phyloP scores from a whole-genome alignment of 2,113 vertebrate genomes.

The Sturnira hondurensis region DNA sequence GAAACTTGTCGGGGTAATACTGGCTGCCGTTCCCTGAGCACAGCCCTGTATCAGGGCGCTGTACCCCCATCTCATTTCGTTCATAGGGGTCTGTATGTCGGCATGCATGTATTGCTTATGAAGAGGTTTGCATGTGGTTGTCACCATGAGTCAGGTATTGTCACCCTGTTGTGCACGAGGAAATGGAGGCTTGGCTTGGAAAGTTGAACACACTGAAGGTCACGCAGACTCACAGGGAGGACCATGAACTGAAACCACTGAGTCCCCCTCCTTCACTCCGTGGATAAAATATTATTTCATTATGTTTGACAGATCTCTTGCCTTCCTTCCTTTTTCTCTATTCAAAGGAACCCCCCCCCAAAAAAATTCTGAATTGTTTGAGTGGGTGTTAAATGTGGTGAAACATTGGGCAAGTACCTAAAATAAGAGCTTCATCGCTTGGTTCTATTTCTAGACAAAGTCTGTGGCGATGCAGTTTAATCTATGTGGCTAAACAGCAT shows the following conservation, averaged over 20 bases:
- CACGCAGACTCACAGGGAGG: background rate
- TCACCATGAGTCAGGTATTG: background rate
- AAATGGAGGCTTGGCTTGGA: background rate
- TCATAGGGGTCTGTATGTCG: background rate
- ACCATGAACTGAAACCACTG: background rate
- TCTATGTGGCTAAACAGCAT: background rate
- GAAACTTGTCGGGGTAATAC: background rate
- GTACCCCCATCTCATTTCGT: background rate
- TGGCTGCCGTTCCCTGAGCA: background rate
- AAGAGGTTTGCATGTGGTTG: background rate
- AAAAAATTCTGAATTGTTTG: conserved; percentile 27
- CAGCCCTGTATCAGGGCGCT: background rate
- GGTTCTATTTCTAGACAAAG: conserved; percentile 48
- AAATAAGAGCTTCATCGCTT: conserved; percentile 33
- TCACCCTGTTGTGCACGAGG: background rate
- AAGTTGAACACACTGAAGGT: background rate
- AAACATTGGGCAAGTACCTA: conserved; percentile 38
- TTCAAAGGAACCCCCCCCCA: background rate
- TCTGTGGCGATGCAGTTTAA: background rate
- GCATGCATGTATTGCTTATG: background rate
- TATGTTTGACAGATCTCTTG: background rate
- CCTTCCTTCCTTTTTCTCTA: background rate
- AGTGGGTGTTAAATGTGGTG: conserved; percentile 37
- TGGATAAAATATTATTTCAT: conserved; percentile 7
- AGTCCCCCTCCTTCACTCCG: background rate